These are phyloP conservation scores for Aphelocoma coerulescens DNA, from an alignment of 2,113 vertebrate species.

Conservation along the genomic window DNA sequence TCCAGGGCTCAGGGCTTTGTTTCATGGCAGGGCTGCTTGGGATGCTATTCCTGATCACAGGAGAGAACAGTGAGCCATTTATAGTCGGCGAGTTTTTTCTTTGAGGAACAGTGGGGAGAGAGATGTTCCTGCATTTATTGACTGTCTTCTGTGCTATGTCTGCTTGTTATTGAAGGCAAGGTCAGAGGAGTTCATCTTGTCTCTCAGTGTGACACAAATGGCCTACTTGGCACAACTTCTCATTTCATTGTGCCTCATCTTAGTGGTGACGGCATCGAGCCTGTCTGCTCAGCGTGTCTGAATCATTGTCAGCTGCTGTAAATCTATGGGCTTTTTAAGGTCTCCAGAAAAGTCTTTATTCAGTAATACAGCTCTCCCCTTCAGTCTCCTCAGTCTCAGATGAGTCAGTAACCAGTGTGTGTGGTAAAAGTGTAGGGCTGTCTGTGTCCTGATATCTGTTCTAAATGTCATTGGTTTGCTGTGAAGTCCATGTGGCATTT, in stretches of 20 bases:
- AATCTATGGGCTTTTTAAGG: constrained; percentile 1
- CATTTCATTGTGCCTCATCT: not conserved
- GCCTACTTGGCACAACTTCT: constrained; percentile 14
- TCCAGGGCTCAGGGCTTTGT: not conserved
- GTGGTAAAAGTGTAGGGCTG: not conserved
- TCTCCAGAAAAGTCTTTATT: constrained; percentile 9
- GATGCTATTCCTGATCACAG: not conserved
- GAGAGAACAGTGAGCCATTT: not conserved
- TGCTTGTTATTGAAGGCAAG: not conserved
- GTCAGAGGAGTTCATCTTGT: not conserved
- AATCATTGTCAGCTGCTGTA: constrained; percentile 41
- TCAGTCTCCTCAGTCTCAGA: not conserved
- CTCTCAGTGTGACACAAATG: not conserved
- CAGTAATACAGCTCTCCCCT: not conserved
- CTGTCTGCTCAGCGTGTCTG: not conserved
- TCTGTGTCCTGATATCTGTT: not conserved
- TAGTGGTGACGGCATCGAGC: not conserved
- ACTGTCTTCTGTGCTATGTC: not conserved
- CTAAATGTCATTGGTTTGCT: constrained; percentile 11
- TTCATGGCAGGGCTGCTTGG: not conserved
- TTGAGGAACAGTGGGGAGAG: not conserved
- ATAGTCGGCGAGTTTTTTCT: not conserved
- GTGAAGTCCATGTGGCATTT: not conserved
- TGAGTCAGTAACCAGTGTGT: not conserved
- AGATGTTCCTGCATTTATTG: not conserved